Conservation (phyloP, 2,113 vertebrate species). For the Nothocercus nigrocapillus region DNA sequence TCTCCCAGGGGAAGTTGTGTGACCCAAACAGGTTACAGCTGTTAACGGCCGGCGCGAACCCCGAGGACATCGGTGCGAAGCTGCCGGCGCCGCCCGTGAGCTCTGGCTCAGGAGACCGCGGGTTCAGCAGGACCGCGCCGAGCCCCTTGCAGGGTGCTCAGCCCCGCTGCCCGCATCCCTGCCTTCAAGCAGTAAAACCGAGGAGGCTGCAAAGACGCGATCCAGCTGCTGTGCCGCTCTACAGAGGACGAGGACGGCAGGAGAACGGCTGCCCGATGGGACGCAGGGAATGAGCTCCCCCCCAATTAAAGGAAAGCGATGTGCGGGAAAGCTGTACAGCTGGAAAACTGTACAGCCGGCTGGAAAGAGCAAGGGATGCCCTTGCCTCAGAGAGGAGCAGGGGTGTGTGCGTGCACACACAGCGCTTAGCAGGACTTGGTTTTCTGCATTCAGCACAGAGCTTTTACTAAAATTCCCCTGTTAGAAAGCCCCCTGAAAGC, state of each 20-base stretch:
- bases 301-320: not conserved
- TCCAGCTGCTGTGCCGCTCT: not conserved
- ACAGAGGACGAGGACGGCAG: not conserved
- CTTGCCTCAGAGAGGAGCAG: not conserved
- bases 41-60: not conserved
- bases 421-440: not conserved
- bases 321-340: not conserved
- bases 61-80: not conserved
- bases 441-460: not conserved
- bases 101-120: not conserved
- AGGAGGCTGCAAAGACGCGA: not conserved
- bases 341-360: not conserved
- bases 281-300: not conserved
- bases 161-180: rapidly evolving
- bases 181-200: not conserved
- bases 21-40: not conserved
- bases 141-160: not conserved
- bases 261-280: not conserved
- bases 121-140: not conserved
- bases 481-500: not conserved
- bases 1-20: not conserved
- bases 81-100: not conserved
- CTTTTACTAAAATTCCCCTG: not conserved
- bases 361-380: not conserved
- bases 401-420: not conserved